These are phyloP conservation scores for Cerceris rybyensis DNA, from an alignment of 2,888 invertebrate species.

Conservation along the genomic window DNA sequence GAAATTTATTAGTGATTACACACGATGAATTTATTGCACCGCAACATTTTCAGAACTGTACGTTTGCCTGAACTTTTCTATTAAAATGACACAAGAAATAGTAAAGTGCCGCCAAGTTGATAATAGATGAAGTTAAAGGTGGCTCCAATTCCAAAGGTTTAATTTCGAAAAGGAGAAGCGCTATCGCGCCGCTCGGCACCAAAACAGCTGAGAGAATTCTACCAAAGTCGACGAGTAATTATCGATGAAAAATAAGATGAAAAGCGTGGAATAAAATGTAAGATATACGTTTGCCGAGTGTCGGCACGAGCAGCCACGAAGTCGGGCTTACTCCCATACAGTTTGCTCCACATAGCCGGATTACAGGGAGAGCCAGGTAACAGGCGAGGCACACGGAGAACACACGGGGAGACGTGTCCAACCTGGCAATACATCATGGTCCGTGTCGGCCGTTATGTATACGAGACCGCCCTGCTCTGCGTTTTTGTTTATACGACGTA, in stretches of 20 bases:
- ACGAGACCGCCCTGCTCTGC: slow-evolving; percentile 42
- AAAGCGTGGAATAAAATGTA: slow-evolving; percentile 32
- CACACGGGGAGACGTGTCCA: slow-evolving; percentile 33
- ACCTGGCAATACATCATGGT: slow-evolving; percentile 54
- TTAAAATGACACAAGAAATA: too few species aligned
- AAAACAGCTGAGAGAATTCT: slow-evolving; percentile 19
- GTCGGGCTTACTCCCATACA: slow-evolving; percentile 6
- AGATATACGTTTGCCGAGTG: slow-evolving; percentile 29
- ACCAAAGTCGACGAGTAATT: slow-evolving; percentile 29
- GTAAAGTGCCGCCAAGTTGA: too few species aligned
- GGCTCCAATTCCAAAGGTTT: too few species aligned
- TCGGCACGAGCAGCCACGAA: slow-evolving; percentile 45
- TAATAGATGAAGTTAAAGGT: too few species aligned
- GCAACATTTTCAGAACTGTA: too few species aligned
- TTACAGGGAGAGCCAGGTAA: slow-evolving; percentile 19
- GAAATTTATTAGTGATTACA: too few species aligned
- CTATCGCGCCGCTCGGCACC: background rate
- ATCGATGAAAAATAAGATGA: slow-evolving; percentile 32
- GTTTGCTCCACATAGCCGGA: slow-evolving; percentile 42
- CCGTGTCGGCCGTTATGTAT: slow-evolving; percentile 41
- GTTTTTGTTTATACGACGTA: slow-evolving; percentile 53
- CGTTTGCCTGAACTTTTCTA: too few species aligned
- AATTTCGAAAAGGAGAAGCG: background rate
- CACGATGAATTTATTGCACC: too few species aligned
- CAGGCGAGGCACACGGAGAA: slow-evolving; percentile 2